These are phyloP conservation scores for Myiotriccus ornatus DNA, from an alignment of 2,797 vertebrate species.

Conservation along the genomic window DNA sequence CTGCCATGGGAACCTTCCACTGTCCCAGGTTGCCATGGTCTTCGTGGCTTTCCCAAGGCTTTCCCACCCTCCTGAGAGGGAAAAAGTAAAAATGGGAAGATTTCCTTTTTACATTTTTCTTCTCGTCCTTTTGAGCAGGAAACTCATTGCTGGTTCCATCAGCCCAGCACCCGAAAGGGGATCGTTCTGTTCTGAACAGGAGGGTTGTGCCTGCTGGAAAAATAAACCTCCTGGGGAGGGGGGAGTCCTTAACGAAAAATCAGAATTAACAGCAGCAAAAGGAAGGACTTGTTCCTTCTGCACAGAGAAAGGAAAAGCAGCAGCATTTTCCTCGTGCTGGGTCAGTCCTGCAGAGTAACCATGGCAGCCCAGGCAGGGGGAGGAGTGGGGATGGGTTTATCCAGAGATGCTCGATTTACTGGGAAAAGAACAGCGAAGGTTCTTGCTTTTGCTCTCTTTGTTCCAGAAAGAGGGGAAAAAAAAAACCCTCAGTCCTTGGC, in stretches of 20 bases:
- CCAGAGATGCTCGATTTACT: fast-evolving
- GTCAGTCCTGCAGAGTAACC: background rate
- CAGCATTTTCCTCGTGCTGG: background rate
- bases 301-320: background rate
- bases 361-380: background rate
- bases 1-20: background rate
- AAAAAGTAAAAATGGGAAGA: background rate
- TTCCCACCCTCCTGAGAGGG: background rate
- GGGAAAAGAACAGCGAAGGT: background rate
- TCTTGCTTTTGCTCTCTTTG: background rate
- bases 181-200: background rate
- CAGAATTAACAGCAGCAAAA: background rate
- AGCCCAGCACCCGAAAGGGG: background rate
- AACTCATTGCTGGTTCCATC: background rate
- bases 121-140: background rate
- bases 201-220: background rate
- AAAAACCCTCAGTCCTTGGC: background rate
- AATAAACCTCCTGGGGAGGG: background rate
- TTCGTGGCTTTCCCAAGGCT: background rate
- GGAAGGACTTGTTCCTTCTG: background rate
- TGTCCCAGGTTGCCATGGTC: background rate
- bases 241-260: background rate
- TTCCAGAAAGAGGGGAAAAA: background rate
- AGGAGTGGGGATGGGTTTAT: background rate
- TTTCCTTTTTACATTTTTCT: background rate